A percentile compares a stretch with the other conserved stretches of the same genome.
Evolutionary conservation across 30 jellyfish, hydroid and myxozoan species (phyloP).

Genomic region (Hydra vulgaris): DNA sequence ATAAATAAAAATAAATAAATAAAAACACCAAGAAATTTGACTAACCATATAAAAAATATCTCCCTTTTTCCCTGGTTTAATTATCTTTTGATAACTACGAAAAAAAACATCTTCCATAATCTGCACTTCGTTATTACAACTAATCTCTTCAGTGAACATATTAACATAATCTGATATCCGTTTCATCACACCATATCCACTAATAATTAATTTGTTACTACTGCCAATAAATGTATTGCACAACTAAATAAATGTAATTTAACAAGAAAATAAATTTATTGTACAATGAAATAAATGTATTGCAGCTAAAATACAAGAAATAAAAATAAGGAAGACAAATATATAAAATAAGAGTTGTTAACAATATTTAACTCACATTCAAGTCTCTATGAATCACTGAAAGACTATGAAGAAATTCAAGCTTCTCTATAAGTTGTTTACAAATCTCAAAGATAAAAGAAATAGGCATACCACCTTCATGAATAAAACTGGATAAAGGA

Average conservation of each 20-base stretch:
- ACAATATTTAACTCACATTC: conserved; percentile 32
- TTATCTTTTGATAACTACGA: conserved; percentile 29
- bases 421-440: conserved; percentile 58
- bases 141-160: conserved; percentile 17
- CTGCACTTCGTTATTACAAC: conserved; percentile 9
- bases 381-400: conserved; percentile 70
- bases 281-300: too few species aligned
- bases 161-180: conserved; percentile 54
- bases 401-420: conserved; percentile 44
- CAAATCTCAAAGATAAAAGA: conserved; percentile 34
- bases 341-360: neutral
- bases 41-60: conserved; percentile 83
- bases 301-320: too few species aligned
- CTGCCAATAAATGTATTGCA: conserved; percentile 32
- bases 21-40: too few species aligned
- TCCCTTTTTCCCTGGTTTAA: conserved; percentile 79
- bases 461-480: conserved; percentile 49
- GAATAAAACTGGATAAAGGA: conserved; percentile 27
- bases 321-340: too few species aligned
- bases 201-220: conserved; percentile 24
- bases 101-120: conserved; percentile 47
- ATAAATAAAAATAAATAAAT: neutral
- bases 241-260: too few species aligned
- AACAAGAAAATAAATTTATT: too few species aligned
- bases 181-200: conserved; percentile 75